Percentiles rank a stretch among this genome's conserved stretches.
Conservation (phyloP, 2,113 vertebrate genomes). For the Callocephalon fimbriatum region DNA sequence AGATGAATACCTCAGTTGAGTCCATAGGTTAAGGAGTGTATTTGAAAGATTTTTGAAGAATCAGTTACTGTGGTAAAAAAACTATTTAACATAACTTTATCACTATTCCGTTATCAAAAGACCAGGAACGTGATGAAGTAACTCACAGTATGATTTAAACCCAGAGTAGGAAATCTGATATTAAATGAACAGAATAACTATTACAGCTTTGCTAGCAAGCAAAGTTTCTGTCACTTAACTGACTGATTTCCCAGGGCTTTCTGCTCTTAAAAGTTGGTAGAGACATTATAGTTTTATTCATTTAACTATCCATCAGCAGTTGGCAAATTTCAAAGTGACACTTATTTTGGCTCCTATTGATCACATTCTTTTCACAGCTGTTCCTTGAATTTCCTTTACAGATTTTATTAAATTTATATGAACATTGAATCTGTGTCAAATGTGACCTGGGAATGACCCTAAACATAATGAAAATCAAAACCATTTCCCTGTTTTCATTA, state of each 20-base stretch:
- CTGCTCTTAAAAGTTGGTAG: slow-evolving; percentile 51
- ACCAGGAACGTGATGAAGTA: slow-evolving; percentile 19
- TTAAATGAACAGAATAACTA: slow-evolving; percentile 23
- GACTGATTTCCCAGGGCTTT: slow-evolving; percentile 46
- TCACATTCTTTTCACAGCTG: slow-evolving; percentile 68
- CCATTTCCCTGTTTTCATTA: slow-evolving; percentile 64
- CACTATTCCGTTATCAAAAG: not conserved
- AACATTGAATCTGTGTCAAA: slow-evolving; percentile 73
- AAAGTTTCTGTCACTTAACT: slow-evolving; percentile 19
- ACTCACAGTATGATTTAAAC: slow-evolving; percentile 15
- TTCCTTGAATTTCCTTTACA: slow-evolving; percentile 72
- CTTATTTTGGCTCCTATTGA: slow-evolving; percentile 69
- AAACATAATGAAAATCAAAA: slow-evolving; percentile 73
- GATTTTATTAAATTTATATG: slow-evolving; percentile 78
- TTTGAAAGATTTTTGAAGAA: slow-evolving; percentile 3
- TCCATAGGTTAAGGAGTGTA: not conserved
- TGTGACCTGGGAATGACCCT: slow-evolving; percentile 65
- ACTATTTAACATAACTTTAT: slow-evolving; percentile 25
- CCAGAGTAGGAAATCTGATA: not conserved
- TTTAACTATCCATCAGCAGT: slow-evolving; percentile 63
- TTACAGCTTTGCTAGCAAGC: not conserved
- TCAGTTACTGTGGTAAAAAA: not conserved
- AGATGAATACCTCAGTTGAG: not conserved
- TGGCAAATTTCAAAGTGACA: slow-evolving; percentile 70
- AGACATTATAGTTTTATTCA: slow-evolving; percentile 33